Percentiles rank a stretch among this genome's conserved stretches.
phyloP scores from a whole-genome alignment of 1,140 invertebrate species.

The Saccostrea glomerata region DNA sequence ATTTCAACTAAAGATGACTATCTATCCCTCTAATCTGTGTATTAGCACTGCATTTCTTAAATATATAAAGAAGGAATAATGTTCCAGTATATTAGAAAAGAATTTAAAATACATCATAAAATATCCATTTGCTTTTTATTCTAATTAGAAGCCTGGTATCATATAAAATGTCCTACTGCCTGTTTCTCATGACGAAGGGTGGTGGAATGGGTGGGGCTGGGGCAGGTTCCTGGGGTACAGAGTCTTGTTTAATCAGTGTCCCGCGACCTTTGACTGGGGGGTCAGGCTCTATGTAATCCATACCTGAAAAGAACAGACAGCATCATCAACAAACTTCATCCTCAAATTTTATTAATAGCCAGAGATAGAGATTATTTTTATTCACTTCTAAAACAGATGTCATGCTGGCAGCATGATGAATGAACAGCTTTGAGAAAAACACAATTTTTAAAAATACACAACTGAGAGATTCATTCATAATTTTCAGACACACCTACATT shows the following conservation, averaged over 20 bases:
- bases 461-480: neutral
- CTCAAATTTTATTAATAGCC: neutral
- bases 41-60: too few species aligned
- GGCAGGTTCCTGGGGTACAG: neutral
- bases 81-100: too few species aligned
- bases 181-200: neutral
- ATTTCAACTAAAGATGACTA: too few species aligned
- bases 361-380: neutral
- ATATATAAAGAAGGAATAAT: too few species aligned
- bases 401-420: neutral
- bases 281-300: slow-evolving; percentile 5
- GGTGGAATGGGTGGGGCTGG: slow-evolving; percentile 16
- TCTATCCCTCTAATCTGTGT: too few species aligned
- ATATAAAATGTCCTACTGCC: neutral
- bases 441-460: neutral
- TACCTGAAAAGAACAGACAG: neutral
- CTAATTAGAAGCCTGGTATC: too few species aligned
- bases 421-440: neutral
- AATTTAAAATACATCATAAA: too few species aligned
- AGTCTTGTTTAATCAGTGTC: neutral
- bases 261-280: slow-evolving; percentile 14
- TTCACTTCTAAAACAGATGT: neutral
- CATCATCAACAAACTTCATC: neutral
- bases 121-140: too few species aligned
- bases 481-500: neutral